These are phyloP conservation scores for Caenorhabditis brenneri DNA, from an alignment of 1,140 invertebrate genomes.

Conservation along the genomic window DNA sequence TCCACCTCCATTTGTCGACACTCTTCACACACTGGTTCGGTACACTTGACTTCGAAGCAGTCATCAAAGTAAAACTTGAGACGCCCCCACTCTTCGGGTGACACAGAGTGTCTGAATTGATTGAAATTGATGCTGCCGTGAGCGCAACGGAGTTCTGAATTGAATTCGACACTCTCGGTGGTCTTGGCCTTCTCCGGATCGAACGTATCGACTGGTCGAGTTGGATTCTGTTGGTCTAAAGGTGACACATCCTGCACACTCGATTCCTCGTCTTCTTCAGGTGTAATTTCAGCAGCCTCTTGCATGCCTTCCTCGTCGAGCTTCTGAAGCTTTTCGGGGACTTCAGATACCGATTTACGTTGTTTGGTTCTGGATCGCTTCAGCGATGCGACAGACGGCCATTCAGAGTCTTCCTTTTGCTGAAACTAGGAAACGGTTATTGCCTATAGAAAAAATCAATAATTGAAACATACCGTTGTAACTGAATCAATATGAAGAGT, in stretches of 20 bases:
- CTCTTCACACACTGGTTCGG: background rate
- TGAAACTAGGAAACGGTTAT: background rate
- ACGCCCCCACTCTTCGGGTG: background rate
- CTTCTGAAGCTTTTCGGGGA: slow-evolving; percentile 1
- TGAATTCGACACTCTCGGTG: slow-evolving; percentile 1
- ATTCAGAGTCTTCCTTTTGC: background rate
- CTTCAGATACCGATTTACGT: background rate
- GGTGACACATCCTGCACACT: background rate
- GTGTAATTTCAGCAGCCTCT: background rate
- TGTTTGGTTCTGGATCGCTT: background rate
- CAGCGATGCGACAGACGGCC: background rate
- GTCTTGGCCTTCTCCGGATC: background rate
- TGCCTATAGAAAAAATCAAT: too few relatives aligned
- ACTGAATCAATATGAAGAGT: background rate
- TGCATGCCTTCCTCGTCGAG: background rate
- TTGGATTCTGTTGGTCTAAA: background rate
- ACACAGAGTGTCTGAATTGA: slow-evolving; percentile 25
- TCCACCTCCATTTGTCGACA: slow-evolving; percentile 13
- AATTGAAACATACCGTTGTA: background rate
- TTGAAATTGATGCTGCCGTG: background rate
- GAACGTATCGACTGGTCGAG: background rate
- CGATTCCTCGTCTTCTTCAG: background rate
- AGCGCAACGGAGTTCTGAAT: background rate
- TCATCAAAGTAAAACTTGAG: background rate
- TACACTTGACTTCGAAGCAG: slow-evolving; percentile 8